These are phyloP conservation scores for Nesoenas mayeri DNA, from an alignment of 2,113 vertebrate species.

Conservation along the genomic window DNA sequence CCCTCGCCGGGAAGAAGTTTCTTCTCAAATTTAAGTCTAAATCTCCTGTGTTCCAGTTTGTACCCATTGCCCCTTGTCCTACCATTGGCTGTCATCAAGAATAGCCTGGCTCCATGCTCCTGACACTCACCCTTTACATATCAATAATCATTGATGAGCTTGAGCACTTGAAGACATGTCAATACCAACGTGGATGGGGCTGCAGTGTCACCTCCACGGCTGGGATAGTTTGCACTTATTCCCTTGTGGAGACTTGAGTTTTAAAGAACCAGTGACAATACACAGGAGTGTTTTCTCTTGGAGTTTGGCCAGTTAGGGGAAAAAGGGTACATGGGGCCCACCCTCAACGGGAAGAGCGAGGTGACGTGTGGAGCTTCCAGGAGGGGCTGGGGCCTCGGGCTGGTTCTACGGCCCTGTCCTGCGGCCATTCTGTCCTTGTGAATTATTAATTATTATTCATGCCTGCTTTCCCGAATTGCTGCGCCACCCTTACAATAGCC, in stretches of 20 bases:
- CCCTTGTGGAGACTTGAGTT: rapidly evolving
- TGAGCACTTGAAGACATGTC: no score
- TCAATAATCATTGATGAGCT: no score
- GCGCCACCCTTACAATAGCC: rapidly evolving
- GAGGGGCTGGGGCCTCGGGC: rapidly evolving
- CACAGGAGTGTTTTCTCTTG: rapidly evolving
- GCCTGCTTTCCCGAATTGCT: not conserved
- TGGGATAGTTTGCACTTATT: not conserved
- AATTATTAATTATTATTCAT: rapidly evolving
- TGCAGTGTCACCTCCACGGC: no score
- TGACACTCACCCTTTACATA: no score
- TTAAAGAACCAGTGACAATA: no score
- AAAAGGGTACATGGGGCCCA: not conserved
- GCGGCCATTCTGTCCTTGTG: rapidly evolving
- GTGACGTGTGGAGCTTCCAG: rapidly evolving
- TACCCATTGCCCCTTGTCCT: no score
- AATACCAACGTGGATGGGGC: no score
- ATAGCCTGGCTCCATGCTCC: no score
- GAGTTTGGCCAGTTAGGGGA: rapidly evolving
- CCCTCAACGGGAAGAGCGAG: rapidly evolving
- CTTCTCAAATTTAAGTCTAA: no score
- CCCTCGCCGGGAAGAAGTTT: no score
- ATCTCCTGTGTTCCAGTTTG: no score
- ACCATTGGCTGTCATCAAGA: no score
- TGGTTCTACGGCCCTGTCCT: rapidly evolving